These are phyloP conservation scores for Bombus waltoni DNA, from an alignment of 1,140 invertebrate genomes.

Conservation along the genomic window DNA sequence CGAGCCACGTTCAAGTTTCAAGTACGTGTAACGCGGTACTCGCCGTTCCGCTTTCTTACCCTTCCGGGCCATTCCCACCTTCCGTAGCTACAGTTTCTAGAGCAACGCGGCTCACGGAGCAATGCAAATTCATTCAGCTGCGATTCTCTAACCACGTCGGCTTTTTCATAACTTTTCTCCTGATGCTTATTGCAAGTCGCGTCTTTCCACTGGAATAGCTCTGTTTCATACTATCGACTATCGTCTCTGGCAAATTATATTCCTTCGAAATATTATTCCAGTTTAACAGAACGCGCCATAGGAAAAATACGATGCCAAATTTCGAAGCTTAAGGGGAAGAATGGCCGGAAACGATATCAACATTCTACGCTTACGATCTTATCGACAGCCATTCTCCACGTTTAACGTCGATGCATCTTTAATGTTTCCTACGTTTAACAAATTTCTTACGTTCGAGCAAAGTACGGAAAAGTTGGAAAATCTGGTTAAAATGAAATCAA, in stretches of 20 bases:
- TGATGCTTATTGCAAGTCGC: no score
- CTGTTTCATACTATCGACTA: not conserved
- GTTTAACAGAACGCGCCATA: no score
- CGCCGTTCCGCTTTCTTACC: constrained; percentile 81
- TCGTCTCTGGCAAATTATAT: not conserved
- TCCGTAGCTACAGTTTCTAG: constrained; percentile 67
- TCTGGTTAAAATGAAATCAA: no score
- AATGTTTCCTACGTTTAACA: no score
- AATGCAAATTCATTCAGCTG: constrained; percentile 37
- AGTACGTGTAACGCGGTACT: constrained; percentile 67
- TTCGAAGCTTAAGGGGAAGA: no score
- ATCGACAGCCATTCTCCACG: no score
- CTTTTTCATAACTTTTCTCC: not conserved
- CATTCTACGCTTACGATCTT: no score
- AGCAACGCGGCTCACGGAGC: constrained; percentile 39
- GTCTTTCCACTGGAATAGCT: not conserved
- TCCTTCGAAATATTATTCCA: not conserved
- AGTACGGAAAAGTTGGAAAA: no score
- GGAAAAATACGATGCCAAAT: no score
- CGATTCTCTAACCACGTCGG: not conserved
- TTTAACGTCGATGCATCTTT: no score
- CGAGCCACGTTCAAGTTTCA: constrained; percentile 71
- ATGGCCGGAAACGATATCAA: no score
- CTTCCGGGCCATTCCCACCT: constrained; percentile 76
- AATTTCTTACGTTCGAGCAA: no score